phyloP scores from a whole-genome alignment of 2,888 invertebrate species.

The Cephalotes varians region DNA sequence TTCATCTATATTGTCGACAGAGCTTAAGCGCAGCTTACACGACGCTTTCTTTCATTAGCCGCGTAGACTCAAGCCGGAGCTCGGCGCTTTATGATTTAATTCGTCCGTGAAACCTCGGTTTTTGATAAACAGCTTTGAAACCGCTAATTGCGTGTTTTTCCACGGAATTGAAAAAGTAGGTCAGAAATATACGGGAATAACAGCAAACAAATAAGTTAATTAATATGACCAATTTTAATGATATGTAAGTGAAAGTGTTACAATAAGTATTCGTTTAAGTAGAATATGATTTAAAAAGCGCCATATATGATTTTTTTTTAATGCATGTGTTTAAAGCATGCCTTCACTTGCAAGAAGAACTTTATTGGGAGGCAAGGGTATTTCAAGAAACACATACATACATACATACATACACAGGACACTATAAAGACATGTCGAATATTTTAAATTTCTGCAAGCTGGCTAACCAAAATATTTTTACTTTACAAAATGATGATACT shows the following conservation, averaged over 20 bases:
- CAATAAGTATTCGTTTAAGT: not conserved
- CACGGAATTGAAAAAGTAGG: not conserved
- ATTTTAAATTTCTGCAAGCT: conserved; percentile 1
- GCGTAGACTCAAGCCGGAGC: not conserved
- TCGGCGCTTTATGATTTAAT: not conserved
- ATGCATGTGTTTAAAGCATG: not conserved
- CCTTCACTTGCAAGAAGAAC: not conserved
- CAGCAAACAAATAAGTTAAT: not conserved
- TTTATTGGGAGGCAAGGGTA: not conserved
- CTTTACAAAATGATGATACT: not conserved
- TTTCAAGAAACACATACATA: conserved; percentile 6
- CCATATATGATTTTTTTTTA: not conserved
- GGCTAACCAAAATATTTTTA: not conserved
- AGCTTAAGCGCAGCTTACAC: conserved; percentile 20
- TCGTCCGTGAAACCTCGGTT: not conserved
- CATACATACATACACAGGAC: too few species aligned
- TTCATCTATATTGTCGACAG: conserved; percentile 3
- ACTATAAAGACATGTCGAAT: not conserved
- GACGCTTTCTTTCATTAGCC: not conserved
- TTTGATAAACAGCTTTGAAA: not conserved
- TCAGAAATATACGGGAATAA: not conserved
- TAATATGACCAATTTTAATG: not conserved
- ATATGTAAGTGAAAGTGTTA: not conserved
- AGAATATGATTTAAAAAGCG: not conserved
- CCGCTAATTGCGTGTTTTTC: not conserved